These are phyloP conservation scores for Linyphia triangularis DNA, from an alignment of 2,888 invertebrate genomes.

Conservation along the genomic window DNA sequence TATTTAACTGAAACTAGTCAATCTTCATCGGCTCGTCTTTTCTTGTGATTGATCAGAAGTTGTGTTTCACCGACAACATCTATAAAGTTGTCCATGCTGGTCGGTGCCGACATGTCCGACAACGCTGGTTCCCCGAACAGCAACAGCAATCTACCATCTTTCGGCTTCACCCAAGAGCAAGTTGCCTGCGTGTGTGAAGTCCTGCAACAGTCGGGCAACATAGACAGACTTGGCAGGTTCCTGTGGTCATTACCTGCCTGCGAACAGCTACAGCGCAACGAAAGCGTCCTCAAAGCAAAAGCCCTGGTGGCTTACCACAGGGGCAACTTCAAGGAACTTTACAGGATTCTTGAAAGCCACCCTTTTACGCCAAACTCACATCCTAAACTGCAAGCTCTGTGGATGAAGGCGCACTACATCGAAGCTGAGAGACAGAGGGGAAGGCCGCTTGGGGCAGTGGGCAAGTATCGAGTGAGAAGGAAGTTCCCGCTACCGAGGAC, in stretches of 20 bases:
- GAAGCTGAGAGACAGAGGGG: constrained; percentile 94
- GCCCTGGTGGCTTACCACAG: constrained; percentile 94
- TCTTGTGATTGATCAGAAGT: too few species aligned
- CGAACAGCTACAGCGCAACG: constrained; percentile 89
- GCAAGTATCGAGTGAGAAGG: constrained; percentile 94
- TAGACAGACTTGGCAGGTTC: constrained; percentile 92
- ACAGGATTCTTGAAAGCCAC: constrained; percentile 92
- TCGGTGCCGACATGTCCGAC: constrained; percentile 77
- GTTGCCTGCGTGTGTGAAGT: constrained; percentile 96
- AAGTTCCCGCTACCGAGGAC: constrained; percentile 95
- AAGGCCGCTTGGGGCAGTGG: constrained; percentile 92
- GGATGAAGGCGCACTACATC: constrained; percentile 95
- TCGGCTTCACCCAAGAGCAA: constrained; percentile 90
- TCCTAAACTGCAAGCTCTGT: constrained; percentile 92
- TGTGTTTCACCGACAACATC: not conserved
- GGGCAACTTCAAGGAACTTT: constrained; percentile 92
- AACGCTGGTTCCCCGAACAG: constrained; percentile 83
- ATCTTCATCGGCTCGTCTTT: too few species aligned
- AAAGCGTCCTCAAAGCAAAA: constrained; percentile 91
- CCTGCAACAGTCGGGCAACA: constrained; percentile 95
- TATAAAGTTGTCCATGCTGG: constrained; percentile 10
- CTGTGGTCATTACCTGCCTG: constrained; percentile 92
- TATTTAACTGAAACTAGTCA: not conserved
- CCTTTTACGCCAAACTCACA: constrained; percentile 93
- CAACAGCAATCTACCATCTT: constrained; percentile 89